These are phyloP conservation scores for Xanthia togata DNA, from an alignment of 2,888 invertebrate species.

Conservation along the genomic window DNA sequence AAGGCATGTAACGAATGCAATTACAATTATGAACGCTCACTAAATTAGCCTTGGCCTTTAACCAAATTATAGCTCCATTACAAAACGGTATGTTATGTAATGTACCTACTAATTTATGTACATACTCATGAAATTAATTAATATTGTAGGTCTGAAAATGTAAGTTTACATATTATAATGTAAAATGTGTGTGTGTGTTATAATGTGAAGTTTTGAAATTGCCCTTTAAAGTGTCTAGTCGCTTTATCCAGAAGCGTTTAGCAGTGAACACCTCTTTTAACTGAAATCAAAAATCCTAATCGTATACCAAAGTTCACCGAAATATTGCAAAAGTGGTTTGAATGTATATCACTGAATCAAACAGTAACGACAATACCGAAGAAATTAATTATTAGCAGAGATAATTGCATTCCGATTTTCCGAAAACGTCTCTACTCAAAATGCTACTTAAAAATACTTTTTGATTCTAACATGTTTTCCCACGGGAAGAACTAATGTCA, in stretches of 20 bases:
- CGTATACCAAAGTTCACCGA: neutral
- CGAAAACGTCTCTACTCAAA: neutral
- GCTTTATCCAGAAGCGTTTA: neutral
- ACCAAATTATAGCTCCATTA: conserved; percentile 24
- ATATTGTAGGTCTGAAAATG: conserved; percentile 1
- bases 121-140: conserved; percentile 6
- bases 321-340: conserved; percentile 2
- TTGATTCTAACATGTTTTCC: neutral
- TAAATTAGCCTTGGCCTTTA: conserved; percentile 44
- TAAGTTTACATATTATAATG: conserved; percentile 4
- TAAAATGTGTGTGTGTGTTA: no score
- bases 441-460: neutral
- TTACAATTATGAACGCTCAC: conserved; percentile 28
- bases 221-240: neutral
- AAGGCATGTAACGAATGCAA: conserved; percentile 19
- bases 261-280: neutral
- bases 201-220: neutral
- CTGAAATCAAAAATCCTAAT: neutral
- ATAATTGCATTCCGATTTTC: neutral
- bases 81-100: neutral
- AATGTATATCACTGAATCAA: neutral
- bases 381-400: neutral
- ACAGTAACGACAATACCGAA: neutral
- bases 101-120: neutral
- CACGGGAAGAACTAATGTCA: neutral